A percentile compares a stretch with the other conserved stretches of the same genome.
Conservation (phyloP, 2,888 invertebrate species). For the Troides oblongomaculatus region DNA sequence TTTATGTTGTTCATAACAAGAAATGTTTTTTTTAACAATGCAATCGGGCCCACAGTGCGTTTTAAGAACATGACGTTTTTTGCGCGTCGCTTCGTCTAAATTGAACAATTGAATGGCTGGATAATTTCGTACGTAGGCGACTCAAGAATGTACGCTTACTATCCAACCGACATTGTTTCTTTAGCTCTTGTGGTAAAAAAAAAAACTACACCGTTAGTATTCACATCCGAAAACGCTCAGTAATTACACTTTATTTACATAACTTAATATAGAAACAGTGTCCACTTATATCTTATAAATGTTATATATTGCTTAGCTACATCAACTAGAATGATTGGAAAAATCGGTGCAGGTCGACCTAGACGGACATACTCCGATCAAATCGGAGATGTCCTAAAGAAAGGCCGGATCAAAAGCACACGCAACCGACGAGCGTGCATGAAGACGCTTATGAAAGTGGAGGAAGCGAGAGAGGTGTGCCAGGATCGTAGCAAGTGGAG, state of each 20-base stretch:
- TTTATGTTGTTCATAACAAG: conserved; percentile 10
- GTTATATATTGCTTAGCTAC: not conserved
- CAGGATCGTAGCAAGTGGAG: no score
- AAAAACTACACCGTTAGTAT: not conserved
- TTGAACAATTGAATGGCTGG: conserved; percentile 27
- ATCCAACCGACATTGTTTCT: conserved; percentile 17
- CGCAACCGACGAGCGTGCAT: no score
- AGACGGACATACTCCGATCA: no score
- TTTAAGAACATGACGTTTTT: conserved; percentile 21
- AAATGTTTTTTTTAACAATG: conserved; percentile 11
- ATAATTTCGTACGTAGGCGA: conserved; percentile 25
- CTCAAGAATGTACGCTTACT: conserved; percentile 25
- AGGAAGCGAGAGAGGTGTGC: no score
- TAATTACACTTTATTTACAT: no score
- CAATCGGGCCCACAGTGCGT: conserved; percentile 9
- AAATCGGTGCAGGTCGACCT: no score
- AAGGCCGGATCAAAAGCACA: no score
- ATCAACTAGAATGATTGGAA: not conserved
- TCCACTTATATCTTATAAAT: no score
- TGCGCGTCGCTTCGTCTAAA: conserved; percentile 21
- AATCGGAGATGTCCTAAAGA: no score
- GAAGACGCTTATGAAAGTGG: no score
- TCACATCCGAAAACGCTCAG: not conserved
- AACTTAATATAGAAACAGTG: no score
- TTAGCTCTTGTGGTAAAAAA: conserved; percentile 9